A percentile compares a stretch with the other conserved stretches of the same genome.
phyloP scores from a whole-genome alignment of 1,140 invertebrate genomes.

The Chironomus striatipennis region DNA sequence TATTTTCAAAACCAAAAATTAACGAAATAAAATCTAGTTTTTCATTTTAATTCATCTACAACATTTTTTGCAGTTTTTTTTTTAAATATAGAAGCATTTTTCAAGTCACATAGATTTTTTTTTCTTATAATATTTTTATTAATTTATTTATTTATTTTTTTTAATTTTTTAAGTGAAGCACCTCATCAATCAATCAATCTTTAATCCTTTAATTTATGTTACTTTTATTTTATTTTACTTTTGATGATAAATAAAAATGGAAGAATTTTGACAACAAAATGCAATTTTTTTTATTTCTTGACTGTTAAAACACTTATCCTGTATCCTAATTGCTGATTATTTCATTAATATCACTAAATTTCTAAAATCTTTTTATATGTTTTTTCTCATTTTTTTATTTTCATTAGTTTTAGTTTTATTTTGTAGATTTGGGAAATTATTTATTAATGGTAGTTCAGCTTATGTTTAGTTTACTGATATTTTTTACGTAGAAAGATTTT shows the following conservation, averaged over 20 bases:
- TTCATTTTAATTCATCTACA: not conserved
- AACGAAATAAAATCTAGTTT: no score
- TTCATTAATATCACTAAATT: constrained; percentile 15
- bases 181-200: not conserved
- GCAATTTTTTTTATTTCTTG: not conserved
- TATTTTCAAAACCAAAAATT: no score
- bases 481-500: no score
- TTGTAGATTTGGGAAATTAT: no score
- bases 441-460: no score
- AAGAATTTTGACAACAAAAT: constrained; percentile 14
- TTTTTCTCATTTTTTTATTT: not conserved
- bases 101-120: constrained; percentile 3
- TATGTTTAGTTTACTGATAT: no score
- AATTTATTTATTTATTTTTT: no score
- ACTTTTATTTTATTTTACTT: not conserved
- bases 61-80: not conserved
- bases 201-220: not conserved
- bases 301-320: not conserved
- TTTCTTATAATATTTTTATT: not conserved
- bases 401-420: not conserved
- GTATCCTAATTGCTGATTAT: constrained; percentile 13
- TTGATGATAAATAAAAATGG: not conserved
- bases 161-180: not conserved
- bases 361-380: not conserved
- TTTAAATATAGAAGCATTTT: not conserved